Base-by-base conservation (phyloP, 2,888 invertebrate species). In the Mimachlamys varia region DNA sequence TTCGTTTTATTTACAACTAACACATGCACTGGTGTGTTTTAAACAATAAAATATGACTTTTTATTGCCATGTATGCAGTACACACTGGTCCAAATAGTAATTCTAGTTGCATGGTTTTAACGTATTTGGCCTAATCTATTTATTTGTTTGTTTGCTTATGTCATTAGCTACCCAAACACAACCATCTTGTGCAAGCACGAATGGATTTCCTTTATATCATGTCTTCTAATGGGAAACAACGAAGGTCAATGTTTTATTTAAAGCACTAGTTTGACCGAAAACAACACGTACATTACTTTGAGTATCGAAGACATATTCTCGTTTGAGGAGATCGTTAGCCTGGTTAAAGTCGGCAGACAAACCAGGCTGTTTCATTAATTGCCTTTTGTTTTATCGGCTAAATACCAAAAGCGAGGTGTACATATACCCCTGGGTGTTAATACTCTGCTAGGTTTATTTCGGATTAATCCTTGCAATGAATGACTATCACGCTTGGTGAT, bases 241-340 rank as follows among this genome's bases (percentile, higher is more conserved):
- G 17, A 33, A 33, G 76, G 7, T 10, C 76, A 27, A 76, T 76
- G 76, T 15, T 33, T 76, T 76, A 76, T 76, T 76, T 22, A 76
- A 33, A 76, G 76, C 76, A 76, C 76, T 33, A 27, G 27, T 76
- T 76, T 76, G 27, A 76, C 33, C 76, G 76, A 27, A 76, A 76
- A 76, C 76, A 76, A 33, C 33, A 76, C 22, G 76, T 76, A 27
- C 76, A 33, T 76, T 76, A 12, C n/a, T 76, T 27, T 76, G 12
- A 27, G 33, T 7, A 33, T 33, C 33, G 7, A 76, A 76, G 76
- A 76, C 76, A 27, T 76, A 33, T 76, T 76, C 27, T 76, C 76
- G 76, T 76, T 76, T 76, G 76, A 17, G 33, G 76, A 76, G 76
- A 33, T 76, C 76, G 76, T 76, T 76, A 76, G 76, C 22, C 76